Conservation (phyloP, 2,113 vertebrate species). For the Rhagologus leucostigma region DNA sequence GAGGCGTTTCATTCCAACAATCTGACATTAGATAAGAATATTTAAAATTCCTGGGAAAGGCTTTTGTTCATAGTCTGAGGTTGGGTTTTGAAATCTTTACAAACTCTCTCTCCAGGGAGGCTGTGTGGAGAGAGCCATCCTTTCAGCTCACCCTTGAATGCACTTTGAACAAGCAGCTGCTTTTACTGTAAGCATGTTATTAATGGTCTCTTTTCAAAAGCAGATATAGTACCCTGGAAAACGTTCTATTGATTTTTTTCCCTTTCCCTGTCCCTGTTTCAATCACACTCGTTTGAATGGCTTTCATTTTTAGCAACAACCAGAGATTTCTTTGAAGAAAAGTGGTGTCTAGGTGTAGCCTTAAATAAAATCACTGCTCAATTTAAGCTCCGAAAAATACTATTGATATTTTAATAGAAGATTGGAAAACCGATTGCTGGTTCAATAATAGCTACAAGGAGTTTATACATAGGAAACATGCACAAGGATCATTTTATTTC, state of each 20-base stretch:
- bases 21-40: not conserved
- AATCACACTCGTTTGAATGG: slow-evolving; percentile 76
- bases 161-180: slow-evolving; percentile 75
- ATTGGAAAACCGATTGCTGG: slow-evolving; percentile 60
- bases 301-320: slow-evolving; percentile 78
- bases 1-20: not conserved
- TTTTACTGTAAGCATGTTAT: slow-evolving; percentile 75
- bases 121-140: slow-evolving; percentile 50
- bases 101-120: slow-evolving; percentile 54
- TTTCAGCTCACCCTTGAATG: slow-evolving; percentile 74
- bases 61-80: slow-evolving; percentile 49
- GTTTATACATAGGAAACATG: slow-evolving; percentile 70
- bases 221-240: slow-evolving; percentile 76
- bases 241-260: slow-evolving; percentile 73
- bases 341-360: slow-evolving; percentile 66
- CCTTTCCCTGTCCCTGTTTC: slow-evolving; percentile 69
- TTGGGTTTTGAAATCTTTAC: slow-evolving; percentile 61
- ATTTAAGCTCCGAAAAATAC: slow-evolving; percentile 75
- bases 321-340: slow-evolving; percentile 70
- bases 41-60: slow-evolving; percentile 8
- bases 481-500: slow-evolving; percentile 62
- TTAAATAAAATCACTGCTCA: slow-evolving; percentile 78
- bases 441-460: slow-evolving; percentile 71
- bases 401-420: slow-evolving; percentile 80
- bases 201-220: slow-evolving; percentile 78